Evolutionary conservation across 2,888 invertebrate species (phyloP), one percentile per base, ranked within the genome.

Genomic region (Andrena camellia): DNA sequence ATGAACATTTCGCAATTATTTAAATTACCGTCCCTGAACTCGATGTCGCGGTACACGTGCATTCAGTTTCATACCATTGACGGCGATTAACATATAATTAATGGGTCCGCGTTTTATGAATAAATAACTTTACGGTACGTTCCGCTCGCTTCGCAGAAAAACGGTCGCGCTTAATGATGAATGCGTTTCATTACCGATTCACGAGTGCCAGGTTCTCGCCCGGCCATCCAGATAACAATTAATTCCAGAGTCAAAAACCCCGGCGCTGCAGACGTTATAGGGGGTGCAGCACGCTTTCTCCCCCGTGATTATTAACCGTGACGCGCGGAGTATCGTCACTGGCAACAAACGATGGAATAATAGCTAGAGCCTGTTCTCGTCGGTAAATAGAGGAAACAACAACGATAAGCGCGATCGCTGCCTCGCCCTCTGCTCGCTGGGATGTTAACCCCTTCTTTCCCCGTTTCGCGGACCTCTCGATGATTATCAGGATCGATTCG

Each of bases 311-410:
- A 85, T 85, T 85, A 85, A 78, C 81, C 78, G 69, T 62, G 72
- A 78, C 69, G 73, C 20, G 84, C 76, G 72, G 78, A 78, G 84
- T 76, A 85, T 85, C 78, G 78, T 71, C 81, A 42, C 23, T 33
- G 52, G 59, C 35, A 73, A 78, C 72, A 31, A 74, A 75, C 75
- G 71, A 8, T 29, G 64, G 69, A 74, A 84, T 81, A 84, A 84
- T 84, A 77, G 72, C 75, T 59, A 35, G 75, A 10, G 42, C 52
- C 74, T 29, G 75, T 81, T 84, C 76, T 70, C 84, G 64, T 50
- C 67, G 69, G 66, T 68, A 64, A 85, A 85, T 84, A 81, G 78
- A 78, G 84, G 69, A 84, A 84, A 81, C 76, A 84, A 77, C 72
- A 64, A 62, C 59, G 78, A 84, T 85, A 84, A 80, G 75, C 75